Conservation (phyloP, 2,888 invertebrate species). For the Lacanobia oleracea region DNA sequence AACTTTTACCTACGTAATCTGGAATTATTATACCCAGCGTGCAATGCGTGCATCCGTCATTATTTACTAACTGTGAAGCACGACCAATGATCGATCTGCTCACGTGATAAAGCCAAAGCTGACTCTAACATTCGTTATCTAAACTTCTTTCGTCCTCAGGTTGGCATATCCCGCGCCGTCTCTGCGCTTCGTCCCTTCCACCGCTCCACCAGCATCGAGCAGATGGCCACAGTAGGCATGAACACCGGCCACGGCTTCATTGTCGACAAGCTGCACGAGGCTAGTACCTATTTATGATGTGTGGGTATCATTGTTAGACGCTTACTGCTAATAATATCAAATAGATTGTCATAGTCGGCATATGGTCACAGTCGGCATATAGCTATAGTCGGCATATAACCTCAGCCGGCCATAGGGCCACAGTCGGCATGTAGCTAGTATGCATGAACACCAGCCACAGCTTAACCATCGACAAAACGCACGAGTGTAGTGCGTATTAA, state of each 20-base stretch:
- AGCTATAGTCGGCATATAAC: neutral
- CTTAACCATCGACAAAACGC: constrained; percentile 81
- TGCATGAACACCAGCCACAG: constrained; percentile 92
- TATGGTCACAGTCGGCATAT: neutral
- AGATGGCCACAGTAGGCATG: constrained; percentile 90
- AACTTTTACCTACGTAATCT: too few relatives aligned
- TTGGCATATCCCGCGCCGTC: constrained; percentile 93
- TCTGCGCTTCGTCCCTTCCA: constrained; percentile 93
- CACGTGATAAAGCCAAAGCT: too few relatives aligned
- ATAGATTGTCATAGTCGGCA: neutral
- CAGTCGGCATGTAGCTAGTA: neutral
- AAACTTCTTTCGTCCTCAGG: too few relatives aligned
- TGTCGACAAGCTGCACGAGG: constrained; percentile 85
- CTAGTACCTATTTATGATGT: constrained; percentile 64
- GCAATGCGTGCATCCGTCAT: too few relatives aligned
- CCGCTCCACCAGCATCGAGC: constrained; percentile 84
- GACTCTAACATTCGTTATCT: too few relatives aligned
- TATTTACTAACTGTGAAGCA: too few relatives aligned
- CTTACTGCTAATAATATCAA: neutral
- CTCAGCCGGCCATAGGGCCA: too few relatives aligned
- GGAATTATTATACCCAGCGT: too few relatives aligned
- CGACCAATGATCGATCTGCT: too few relatives aligned
- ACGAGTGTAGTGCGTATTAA: constrained; percentile 74
- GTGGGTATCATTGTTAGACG: constrained; percentile 20
- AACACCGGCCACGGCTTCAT: constrained; percentile 93